Base-by-base conservation (phyloP, 2,113 vertebrate genomes). In the Mustela nigripes region DNA sequence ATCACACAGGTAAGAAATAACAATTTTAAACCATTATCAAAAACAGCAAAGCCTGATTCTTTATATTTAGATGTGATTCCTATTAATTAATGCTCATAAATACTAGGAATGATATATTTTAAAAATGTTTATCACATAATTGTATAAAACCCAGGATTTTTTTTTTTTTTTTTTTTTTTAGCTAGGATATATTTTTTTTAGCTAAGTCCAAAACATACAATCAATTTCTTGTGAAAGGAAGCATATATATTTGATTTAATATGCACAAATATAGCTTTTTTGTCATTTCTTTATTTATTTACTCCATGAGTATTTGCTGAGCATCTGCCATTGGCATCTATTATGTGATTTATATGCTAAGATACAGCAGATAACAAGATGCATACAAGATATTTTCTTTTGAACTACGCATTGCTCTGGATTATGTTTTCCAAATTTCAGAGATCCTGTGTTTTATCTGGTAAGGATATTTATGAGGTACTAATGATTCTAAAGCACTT, bases 401-500 rank as follows among this genome's bases (percentile, higher is more conserved):
- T 93, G 33, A 95, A 69, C 33, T 83, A 73, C 0, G 73, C 5
- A 71, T 8, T 73, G 18, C 14, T 95, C 31, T 83, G 33, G n/a
- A 12, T 63, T 96, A 78, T 33, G 11, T 36, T 90, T 93, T 93
- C 22, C 16, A 76, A 89, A 69, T 15, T 89, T 95, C 60, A 76
- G 33, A 90, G 18, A 82, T 26, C 14, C 11, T 65, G 6, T 82
- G 26, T 42, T 87, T 95, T 73, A 94, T 31, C 50, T 85, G 56
- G 11, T 39, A 1, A 5, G 63, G 16, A 39, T 42, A 48, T 65
- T 60, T 89, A 33, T 82, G 76, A 76, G 28, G 39, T 42, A 95
- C 36, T 21, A 42, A 71, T 53, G 65, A 82, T 74, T 65, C 80
- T 42, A 76, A 94, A 82, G 7, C 39, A 95, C 36, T 97, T 94